Base-by-base conservation (phyloP, 2,113 vertebrate genomes). In the Triplophysa siluroides region DNA sequence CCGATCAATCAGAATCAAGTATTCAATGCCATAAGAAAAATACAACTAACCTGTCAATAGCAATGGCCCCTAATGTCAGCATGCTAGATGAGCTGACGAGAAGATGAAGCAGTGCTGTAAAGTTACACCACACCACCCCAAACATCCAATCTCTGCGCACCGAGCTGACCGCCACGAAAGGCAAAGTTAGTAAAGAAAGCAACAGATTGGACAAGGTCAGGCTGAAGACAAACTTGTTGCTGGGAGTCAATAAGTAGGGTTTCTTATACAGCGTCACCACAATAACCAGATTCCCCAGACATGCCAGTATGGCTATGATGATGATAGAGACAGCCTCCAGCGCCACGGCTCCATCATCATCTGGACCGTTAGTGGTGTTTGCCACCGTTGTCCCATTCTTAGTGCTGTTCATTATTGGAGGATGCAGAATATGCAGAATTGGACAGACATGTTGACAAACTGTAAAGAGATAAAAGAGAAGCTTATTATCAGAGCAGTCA, bases 211-310 rank as follows among this genome's bases (percentile, higher is more conserved):
- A 99, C 43, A 95, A 91, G 0, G 98, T 99, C 88, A 99, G 91
- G 93, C 97, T 99, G 93, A 99, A 96, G 77, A 99, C 98, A 72
- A 99, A 98, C 91, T 98, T 98, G 93, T 99, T 99, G 93, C 98
- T 99, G 83, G 98, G 92, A 0, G 98, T 99, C 85, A 99, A 95
- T 64, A 99, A 94, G 84, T 99, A 98, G 0, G 98, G 95, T 86
- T 95, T 95, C 86, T 94, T 94, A 79, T 99, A 99, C 1, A 99
- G 92, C 11, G 97, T 98, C 26, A 90, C 80, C 9, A 97, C 97
- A 0, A 99, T 91, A 82, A 98, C 85, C 78, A 98, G 89, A 92
- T 99, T 99, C 79, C 97, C 96, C 89, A 99, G 86, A 86, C 95
- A 97, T 84, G 96, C 95, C 0, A 95, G 91, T 50, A 97, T 88